Conservation (phyloP, 2,797 vertebrate species). For the Pseudochaenichthys georgianus region DNA sequence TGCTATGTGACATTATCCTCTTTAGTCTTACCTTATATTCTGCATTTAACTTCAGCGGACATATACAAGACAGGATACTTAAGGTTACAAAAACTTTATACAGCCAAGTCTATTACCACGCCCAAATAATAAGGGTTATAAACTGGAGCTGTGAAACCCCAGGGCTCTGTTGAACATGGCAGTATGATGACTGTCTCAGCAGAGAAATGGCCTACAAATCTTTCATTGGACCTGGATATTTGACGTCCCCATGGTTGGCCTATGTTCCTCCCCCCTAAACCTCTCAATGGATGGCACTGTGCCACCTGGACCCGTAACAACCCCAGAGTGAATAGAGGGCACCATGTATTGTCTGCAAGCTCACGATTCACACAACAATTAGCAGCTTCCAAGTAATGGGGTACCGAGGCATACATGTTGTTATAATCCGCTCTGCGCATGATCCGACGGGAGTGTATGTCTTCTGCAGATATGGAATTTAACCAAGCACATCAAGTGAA, state of each 20-base stretch:
- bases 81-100: slow-evolving; percentile 40
- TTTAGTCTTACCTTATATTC: slow-evolving; percentile 9
- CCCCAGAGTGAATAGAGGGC: slow-evolving; percentile 64
- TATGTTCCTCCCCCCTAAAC: slow-evolving; percentile 62
- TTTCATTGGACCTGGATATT: slow-evolving; percentile 73
- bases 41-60: slow-evolving; percentile 13
- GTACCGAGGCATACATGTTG: slow-evolving; percentile 47
- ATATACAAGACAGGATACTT: slow-evolving; percentile 48
- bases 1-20: not conserved
- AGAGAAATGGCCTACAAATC: slow-evolving; percentile 70
- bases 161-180: slow-evolving; percentile 25
- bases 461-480: slow-evolving; percentile 10
- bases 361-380: slow-evolving; percentile 79
- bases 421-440: slow-evolving; percentile 42
- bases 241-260: slow-evolving; percentile 71
- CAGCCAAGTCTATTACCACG: slow-evolving; percentile 28
- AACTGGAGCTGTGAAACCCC: slow-evolving; percentile 49
- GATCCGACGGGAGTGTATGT: slow-evolving; percentile 31
- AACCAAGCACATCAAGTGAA: slow-evolving; percentile 1
- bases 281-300: slow-evolving; percentile 79
- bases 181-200: slow-evolving; percentile 34
- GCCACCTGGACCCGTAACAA: slow-evolving; percentile 76
- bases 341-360: slow-evolving; percentile 68
- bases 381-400: slow-evolving; percentile 66
- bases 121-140: slow-evolving; percentile 43